phyloP scores from a whole-genome alignment of 2,888 invertebrate species.

The Kuschelorhynchus macadamiae region DNA sequence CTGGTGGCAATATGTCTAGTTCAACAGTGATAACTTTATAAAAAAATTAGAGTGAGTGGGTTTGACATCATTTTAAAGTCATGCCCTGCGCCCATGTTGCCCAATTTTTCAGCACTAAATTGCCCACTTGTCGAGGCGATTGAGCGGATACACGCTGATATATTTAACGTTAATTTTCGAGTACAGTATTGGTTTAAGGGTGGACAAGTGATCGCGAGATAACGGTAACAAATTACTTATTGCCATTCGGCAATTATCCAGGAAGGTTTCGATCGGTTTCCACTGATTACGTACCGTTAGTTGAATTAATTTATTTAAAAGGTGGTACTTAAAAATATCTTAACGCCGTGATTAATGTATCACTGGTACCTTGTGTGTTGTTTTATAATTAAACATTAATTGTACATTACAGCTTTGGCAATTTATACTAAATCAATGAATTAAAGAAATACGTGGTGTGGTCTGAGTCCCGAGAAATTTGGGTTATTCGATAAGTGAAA shows the following conservation, averaged over 20 bases:
- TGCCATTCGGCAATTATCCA: slow-evolving; percentile 46
- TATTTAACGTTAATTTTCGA: slow-evolving; percentile 52
- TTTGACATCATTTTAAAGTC: too few relatives aligned
- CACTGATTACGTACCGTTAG: slow-evolving; percentile 45
- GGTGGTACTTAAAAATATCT: slow-evolving; percentile 48
- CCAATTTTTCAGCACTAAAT: slow-evolving; percentile 23
- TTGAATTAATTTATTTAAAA: slow-evolving; percentile 48
- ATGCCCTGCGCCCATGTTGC: slow-evolving; percentile 11
- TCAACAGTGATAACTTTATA: too few relatives aligned
- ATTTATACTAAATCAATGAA: slow-evolving; percentile 28
- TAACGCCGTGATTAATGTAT: slow-evolving; percentile 45
- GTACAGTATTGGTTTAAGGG: slow-evolving; percentile 54
- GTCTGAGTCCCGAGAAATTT: background rate
- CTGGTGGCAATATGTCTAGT: too few relatives aligned
- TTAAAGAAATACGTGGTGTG: slow-evolving; percentile 15
- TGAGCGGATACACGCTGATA: slow-evolving; percentile 29
- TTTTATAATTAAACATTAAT: slow-evolving; percentile 43
- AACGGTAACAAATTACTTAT: slow-evolving; percentile 49
- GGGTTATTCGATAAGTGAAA: slow-evolving; percentile 2
- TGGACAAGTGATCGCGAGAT: slow-evolving; percentile 48
- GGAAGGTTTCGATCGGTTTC: slow-evolving; percentile 26
- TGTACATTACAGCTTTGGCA: slow-evolving; percentile 28
- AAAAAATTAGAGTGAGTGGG: too few relatives aligned
- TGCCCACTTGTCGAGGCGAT: slow-evolving; percentile 30
- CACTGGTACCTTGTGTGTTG: slow-evolving; percentile 32